phyloP scores from a whole-genome alignment of 1,140 invertebrate genomes.

The Chlorops oryzae region DNA sequence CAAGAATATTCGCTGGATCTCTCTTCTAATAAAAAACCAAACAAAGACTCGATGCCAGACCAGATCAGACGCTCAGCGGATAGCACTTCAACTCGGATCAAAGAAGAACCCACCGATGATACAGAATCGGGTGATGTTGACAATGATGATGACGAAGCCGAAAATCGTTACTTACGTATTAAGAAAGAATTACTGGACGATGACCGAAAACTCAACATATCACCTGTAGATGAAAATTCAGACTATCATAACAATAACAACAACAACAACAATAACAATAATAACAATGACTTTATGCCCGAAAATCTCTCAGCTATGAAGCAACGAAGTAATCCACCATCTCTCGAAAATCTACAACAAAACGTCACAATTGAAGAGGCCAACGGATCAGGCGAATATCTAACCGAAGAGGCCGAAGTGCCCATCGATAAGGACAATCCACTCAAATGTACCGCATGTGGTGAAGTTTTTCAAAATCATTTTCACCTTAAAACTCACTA shows the following conservation, averaged over 20 bases:
- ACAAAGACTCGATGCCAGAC: neutral
- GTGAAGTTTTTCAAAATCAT: slow-evolving; percentile 89
- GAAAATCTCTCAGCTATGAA: slow-evolving; percentile 3
- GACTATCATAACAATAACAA: slow-evolving; percentile 7
- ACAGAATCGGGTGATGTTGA: neutral
- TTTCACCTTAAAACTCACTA: slow-evolving; percentile 95
- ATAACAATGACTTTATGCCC: slow-evolving; percentile 4
- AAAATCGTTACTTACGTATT: slow-evolving; percentile 34
- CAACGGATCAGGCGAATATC: neutral
- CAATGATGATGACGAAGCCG: slow-evolving; percentile 20
- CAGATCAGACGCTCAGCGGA: too few species aligned
- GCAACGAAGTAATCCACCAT: too few species aligned
- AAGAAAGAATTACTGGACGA: slow-evolving; percentile 34
- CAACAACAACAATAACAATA: slow-evolving; percentile 11
- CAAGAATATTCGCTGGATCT: slow-evolving; percentile 13
- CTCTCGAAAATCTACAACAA: slow-evolving; percentile 11
- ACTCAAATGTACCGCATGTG: slow-evolving; percentile 82
- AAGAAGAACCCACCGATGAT: slow-evolving; percentile 38
- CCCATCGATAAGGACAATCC: slow-evolving; percentile 72
- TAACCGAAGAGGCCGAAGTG: slow-evolving; percentile 59
- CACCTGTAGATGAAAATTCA: slow-evolving; percentile 3
- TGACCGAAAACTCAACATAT: slow-evolving; percentile 17
- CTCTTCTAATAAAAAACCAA: slow-evolving; percentile 1
- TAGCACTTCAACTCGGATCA: slow-evolving; percentile 19
- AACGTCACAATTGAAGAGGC: neutral